A percentile compares a stretch with the other conserved stretches of the same genome.
Evolutionary conservation across 2,113 vertebrate genomes (phyloP).

Genomic region (Cathartes aura): DNA sequence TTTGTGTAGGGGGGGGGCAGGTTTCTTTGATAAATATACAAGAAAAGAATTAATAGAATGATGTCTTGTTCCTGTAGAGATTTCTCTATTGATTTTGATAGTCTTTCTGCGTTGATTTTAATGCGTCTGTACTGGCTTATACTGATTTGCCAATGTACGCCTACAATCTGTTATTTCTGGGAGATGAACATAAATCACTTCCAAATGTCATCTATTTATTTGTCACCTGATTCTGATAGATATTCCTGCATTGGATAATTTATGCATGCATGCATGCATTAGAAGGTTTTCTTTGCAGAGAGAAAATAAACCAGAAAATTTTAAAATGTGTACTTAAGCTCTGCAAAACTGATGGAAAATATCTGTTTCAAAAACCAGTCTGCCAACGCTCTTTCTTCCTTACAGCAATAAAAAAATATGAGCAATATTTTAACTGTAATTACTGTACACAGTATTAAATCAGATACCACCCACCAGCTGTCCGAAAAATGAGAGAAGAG

Average conservation of each 20-base stretch:
- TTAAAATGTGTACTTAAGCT: neutral
- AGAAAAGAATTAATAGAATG: neutral
- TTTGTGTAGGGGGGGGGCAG: neutral
- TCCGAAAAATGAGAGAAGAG: slow-evolving; percentile 33
- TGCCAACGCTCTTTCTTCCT: slow-evolving; percentile 41
- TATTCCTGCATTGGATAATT: neutral
- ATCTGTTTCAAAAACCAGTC: slow-evolving; percentile 49
- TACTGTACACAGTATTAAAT: slow-evolving; percentile 62
- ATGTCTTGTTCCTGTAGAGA: neutral
- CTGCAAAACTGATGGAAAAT: slow-evolving; percentile 35
- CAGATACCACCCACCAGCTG: slow-evolving; percentile 57
- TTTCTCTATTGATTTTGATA: slow-evolving; percentile 27
- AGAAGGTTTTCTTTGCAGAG: neutral
- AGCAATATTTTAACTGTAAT: slow-evolving; percentile 68
- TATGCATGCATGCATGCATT: neutral
- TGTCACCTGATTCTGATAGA: neutral
- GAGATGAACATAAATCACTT: neutral
- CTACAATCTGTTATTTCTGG: slow-evolving; percentile 24
- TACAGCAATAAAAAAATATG: slow-evolving; percentile 46
- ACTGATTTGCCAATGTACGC: neutral
- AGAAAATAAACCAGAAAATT: neutral
- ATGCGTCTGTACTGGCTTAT: neutral
- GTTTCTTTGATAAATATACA: neutral
- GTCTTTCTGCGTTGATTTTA: slow-evolving; percentile 2
- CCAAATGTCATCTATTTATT: slow-evolving; percentile 15